These are phyloP conservation scores for Geotrypetes seraphini DNA, from an alignment of 2,797 vertebrate genomes.

Conservation along the genomic window DNA sequence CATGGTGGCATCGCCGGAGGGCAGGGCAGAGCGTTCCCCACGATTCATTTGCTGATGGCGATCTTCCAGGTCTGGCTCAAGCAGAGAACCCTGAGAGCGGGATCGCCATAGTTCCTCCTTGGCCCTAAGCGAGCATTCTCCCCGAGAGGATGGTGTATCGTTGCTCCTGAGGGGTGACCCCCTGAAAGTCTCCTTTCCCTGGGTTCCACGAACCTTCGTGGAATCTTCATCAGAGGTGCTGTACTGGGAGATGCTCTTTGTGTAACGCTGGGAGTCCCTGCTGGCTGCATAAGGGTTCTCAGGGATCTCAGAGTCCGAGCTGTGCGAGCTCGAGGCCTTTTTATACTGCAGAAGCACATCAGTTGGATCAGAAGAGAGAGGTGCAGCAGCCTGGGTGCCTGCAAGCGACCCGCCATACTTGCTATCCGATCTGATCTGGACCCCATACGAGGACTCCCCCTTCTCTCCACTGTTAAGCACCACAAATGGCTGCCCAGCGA, in stretches of 20 bases:
- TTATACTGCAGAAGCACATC: background rate
- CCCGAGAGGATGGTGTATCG: rapidly evolving
- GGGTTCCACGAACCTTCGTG: background rate
- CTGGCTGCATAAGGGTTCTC: constrained; percentile 34
- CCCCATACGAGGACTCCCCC: constrained; percentile 80
- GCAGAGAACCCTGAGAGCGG: constrained; percentile 74
- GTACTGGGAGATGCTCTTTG: constrained; percentile 1
- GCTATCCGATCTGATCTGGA: constrained; percentile 63
- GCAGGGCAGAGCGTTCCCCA: background rate
- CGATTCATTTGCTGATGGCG: background rate
- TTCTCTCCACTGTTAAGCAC: constrained; percentile 85
- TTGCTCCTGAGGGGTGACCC: constrained; percentile 12
- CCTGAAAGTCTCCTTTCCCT: background rate
- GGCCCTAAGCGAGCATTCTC: background rate
- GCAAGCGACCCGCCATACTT: background rate
- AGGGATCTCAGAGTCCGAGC: constrained; percentile 31
- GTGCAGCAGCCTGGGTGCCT: background rate
- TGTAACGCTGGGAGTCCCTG: background rate
- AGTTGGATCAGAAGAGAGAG: background rate
- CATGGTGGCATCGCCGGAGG: rapidly evolving
- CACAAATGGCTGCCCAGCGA: constrained; percentile 86
- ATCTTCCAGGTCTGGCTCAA: background rate
- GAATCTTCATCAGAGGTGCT: constrained; percentile 47
- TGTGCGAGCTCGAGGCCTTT: background rate
- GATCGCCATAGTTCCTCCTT: constrained; percentile 60